These are phyloP conservation scores for Scomber scombrus DNA, from an alignment of 2,113 vertebrate genomes.

Conservation along the genomic window DNA sequence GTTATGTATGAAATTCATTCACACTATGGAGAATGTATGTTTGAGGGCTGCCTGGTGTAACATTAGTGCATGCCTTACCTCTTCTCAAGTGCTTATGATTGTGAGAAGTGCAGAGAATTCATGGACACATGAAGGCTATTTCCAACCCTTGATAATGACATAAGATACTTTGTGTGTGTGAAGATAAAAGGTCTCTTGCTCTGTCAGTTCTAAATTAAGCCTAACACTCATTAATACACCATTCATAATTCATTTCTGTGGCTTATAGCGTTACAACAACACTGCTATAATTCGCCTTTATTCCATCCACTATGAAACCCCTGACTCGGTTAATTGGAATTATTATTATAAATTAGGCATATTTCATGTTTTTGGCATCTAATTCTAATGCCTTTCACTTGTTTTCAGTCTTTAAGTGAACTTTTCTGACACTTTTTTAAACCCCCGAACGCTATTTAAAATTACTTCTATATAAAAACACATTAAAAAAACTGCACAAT, in stretches of 20 bases:
- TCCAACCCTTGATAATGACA: not conserved
- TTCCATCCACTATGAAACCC: not conserved
- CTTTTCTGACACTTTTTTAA: no score
- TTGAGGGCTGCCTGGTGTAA: not conserved
- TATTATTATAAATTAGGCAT: not conserved
- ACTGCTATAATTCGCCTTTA: not conserved
- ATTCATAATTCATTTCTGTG: not conserved
- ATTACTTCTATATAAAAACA: no score
- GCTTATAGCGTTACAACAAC: not conserved
- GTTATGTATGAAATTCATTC: no score
- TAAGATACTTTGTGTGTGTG: slow-evolving; percentile 1
- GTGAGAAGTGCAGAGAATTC: not conserved
- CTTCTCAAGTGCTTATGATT: not conserved
- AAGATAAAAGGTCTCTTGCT: not conserved
- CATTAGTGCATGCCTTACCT: not conserved
- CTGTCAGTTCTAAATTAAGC: slow-evolving; percentile 6
- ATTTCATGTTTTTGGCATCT: no score
- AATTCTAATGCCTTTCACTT: no score
- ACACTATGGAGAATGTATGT: not conserved
- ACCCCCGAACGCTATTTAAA: no score
- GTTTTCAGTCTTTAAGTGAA: no score
- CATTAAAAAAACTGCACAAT: no score
- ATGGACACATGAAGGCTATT: not conserved
- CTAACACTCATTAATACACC: not conserved
- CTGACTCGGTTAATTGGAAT: not conserved